phyloP scores from a whole-genome alignment of 2,113 vertebrate genomes.

The Hippocampus mohnikei region DNA sequence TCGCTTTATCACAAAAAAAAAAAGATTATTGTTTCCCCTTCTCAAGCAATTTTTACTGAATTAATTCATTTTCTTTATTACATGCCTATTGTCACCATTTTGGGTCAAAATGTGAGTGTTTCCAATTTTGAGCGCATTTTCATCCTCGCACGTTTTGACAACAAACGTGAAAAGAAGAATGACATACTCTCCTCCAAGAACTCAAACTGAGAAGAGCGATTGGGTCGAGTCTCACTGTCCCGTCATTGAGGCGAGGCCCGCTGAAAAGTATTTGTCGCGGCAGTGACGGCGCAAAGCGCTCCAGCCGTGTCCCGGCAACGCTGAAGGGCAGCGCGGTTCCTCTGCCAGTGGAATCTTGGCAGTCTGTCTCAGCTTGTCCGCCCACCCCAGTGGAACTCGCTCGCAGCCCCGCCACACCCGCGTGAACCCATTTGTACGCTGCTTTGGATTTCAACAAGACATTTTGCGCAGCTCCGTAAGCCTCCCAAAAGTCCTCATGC shows the following conservation, averaged over 20 bases:
- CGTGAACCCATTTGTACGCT: background rate
- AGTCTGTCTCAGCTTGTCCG: conserved; percentile 8
- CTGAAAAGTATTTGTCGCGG: background rate
- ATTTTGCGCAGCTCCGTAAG: background rate
- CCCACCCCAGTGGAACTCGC: conserved; percentile 39
- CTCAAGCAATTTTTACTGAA: too few relatives aligned
- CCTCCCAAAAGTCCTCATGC: too few relatives aligned
- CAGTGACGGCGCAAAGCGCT: conserved; percentile 3
- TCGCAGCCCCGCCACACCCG: background rate
- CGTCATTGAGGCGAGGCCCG: background rate
- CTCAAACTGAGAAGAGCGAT: background rate
- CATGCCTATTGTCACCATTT: background rate
- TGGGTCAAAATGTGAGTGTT: background rate
- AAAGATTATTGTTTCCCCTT: too few relatives aligned
- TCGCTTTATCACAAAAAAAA: too few relatives aligned
- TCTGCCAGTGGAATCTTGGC: conserved; percentile 51
- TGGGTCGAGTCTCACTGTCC: background rate
- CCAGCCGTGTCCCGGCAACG: conserved; percentile 2
- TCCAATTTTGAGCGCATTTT: background rate
- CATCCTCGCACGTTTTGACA: background rate
- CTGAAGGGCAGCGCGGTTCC: conserved; percentile 23
- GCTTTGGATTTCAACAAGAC: background rate
- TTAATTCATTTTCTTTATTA: too few relatives aligned
- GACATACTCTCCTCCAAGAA: background rate
- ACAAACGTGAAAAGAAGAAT: background rate